A percentile compares a stretch with the other conserved stretches of the same genome.
These are phyloP conservation scores for Drosophila borealis DNA, from an alignment of 2,888 invertebrate genomes.

Conservation along the genomic window DNA sequence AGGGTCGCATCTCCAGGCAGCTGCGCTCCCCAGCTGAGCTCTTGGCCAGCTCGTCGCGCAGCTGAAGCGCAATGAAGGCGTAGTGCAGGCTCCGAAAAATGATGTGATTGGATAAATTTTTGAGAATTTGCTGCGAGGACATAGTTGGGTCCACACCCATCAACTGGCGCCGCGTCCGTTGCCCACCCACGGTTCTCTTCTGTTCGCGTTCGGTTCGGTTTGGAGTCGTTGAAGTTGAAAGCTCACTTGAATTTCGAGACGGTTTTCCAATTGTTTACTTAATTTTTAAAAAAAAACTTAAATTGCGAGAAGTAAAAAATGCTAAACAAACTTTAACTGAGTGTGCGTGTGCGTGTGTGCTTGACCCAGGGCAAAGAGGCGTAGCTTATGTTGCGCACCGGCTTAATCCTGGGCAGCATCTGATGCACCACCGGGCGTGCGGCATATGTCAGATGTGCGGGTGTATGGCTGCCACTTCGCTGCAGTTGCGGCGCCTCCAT, in stretches of 20 bases:
- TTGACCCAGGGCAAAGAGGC: conserved; percentile 24
- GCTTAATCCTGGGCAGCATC: conserved; percentile 63
- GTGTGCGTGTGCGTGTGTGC: conserved; percentile 22
- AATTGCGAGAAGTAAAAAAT: conserved; percentile 2
- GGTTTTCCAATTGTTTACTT: conserved; percentile 40
- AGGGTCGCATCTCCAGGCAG: conserved; percentile 51
- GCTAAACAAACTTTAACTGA: conserved; percentile 27
- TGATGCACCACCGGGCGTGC: conserved; percentile 69
- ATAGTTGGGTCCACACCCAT: conserved; percentile 16
- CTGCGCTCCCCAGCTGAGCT: conserved; percentile 4
- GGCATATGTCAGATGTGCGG: conserved; percentile 69
- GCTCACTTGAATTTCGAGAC: conserved; percentile 56
- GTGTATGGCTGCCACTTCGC: conserved; percentile 41
- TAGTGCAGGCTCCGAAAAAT: conserved; percentile 64
- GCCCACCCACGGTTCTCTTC: not conserved
- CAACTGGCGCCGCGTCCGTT: not conserved
- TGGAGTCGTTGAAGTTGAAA: conserved; percentile 11
- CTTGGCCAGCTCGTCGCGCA: conserved; percentile 57
- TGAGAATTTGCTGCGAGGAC: conserved; percentile 47
- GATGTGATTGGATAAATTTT: conserved; percentile 54
- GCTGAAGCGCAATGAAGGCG: conserved; percentile 56
- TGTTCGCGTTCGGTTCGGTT: conserved; percentile 5
- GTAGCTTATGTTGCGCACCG: conserved; percentile 65
- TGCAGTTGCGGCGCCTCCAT: conserved; percentile 1
- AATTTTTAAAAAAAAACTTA: conserved; percentile 26